Evolutionary conservation across 2,888 invertebrate genomes (phyloP), one percentile per base, ranked within the genome.

Genomic region (Mycogona germanica): DNA sequence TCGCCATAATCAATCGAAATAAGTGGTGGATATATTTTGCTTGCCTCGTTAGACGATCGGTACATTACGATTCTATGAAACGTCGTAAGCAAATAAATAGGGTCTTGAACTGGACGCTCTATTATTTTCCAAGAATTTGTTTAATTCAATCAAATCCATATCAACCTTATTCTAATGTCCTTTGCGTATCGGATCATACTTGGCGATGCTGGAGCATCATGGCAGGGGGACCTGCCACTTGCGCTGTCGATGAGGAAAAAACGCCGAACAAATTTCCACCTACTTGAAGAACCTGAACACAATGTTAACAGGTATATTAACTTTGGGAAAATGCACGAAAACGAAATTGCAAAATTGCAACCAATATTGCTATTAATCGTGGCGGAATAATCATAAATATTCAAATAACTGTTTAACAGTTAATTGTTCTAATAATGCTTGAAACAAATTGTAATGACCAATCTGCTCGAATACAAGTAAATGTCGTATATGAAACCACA

Each of bases 1-100:
- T 76, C 74, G 23, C 66, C 75, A 64, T 81, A 81, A 42, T 74
- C 70, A n/a, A 81, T 66, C 37, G 71, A 68, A 30, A 81, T 61
- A 54, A 78, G 69, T 0, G 82, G 82, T 4, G 78, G 75, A 64
- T 73, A 77, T 58, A 82, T 80, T 19, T 41, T 40, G 14, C 51
- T 28, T 6, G 51, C 51, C 29, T 51, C 51, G 14, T 37, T 23
- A 2, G 21, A 25, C 1, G 42, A 40, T 12, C 51, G 51, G n/a
- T 51, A 51, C 51, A 51, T 42, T 17, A 42, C 41, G n/a, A 51
- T 29, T 51, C 51, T 51, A 28, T 6, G n/a, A 28, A 28, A 28
- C n/a, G 26, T 14, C 19, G 26, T 26, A 21, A 45, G 29, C 45
- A 23, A 23, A 2, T 23, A 49, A 49, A 4, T n/a, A 7, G 5